Percentiles rank a stretch among this genome's conserved stretches.
These are phyloP conservation scores for Labeo catla DNA, from an alignment of 2,113 vertebrate species.

Conservation along the genomic window DNA sequence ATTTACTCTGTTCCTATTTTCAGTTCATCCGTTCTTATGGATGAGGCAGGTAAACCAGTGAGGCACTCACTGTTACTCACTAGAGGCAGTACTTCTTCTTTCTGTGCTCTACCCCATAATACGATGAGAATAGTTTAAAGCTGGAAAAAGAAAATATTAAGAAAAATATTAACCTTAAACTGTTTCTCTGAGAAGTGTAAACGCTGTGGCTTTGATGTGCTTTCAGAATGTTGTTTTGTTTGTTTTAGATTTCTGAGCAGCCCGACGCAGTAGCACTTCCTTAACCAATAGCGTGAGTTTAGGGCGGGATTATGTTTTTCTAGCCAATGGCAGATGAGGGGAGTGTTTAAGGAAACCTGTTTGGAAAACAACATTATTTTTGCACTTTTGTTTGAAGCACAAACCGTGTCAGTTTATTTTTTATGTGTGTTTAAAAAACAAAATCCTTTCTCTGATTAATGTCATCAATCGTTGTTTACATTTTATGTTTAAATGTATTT, in stretches of 20 bases:
- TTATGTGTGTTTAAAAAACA: background rate
- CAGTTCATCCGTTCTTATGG: slow-evolving; percentile 33
- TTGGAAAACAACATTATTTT: background rate
- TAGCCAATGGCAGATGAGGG: background rate
- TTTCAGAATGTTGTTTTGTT: background rate
- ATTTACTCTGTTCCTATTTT: slow-evolving; percentile 27
- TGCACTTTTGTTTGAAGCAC: background rate
- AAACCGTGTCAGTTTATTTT: background rate
- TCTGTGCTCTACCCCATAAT: background rate
- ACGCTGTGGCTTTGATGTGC: background rate
- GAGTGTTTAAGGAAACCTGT: background rate
- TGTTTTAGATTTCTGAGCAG: background rate
- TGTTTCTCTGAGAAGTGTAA: background rate
- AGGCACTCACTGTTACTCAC: background rate
- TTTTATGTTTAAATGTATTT: background rate
- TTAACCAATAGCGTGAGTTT: background rate
- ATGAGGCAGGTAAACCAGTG: slow-evolving; percentile 3
- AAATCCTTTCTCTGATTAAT: background rate
- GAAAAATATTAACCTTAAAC: background rate
- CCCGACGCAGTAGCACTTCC: background rate
- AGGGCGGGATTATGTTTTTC: background rate
- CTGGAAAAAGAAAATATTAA: background rate
- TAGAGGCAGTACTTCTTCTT: background rate
- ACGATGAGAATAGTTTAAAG: background rate
- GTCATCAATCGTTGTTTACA: background rate